phyloP scores from a whole-genome alignment of 2,888 invertebrate genomes.

The Cheilosia vernalis region DNA sequence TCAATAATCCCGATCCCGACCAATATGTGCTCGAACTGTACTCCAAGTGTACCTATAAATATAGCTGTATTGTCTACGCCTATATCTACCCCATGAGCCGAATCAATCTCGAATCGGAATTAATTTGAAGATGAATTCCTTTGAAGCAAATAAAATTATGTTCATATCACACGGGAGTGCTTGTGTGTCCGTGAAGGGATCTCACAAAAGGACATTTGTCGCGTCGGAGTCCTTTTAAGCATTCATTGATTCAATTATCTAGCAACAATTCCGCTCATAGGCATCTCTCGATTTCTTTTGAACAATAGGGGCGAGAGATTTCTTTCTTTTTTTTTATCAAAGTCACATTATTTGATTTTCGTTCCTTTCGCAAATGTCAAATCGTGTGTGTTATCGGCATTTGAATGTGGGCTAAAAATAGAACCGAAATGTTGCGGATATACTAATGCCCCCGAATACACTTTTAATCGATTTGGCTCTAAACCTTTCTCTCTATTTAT shows the following conservation, averaged over 20 bases:
- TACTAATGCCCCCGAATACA: not conserved
- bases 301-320: not conserved
- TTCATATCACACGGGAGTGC: conserved; percentile 12
- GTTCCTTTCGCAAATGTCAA: conserved; percentile 9
- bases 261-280: conserved; percentile 26
- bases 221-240: conserved; percentile 16
- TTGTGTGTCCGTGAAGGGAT: conserved; percentile 21
- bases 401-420: conserved; percentile 30
- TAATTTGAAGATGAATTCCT: conserved; percentile 39
- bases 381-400: conserved; percentile 19
- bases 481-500: conserved; percentile 41
- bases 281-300: not conserved
- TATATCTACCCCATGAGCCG: not conserved
- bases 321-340: not conserved
- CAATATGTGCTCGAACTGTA: conserved; percentile 4
- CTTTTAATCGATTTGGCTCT: conserved; percentile 39
- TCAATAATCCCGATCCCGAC: not conserved
- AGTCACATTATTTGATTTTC: conserved; percentile 2
- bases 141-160: conserved; percentile 40
- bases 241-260: conserved; percentile 60
- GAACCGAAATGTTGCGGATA: not conserved
- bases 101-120: conserved; percentile 35
- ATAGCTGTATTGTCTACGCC: not conserved
- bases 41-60: not conserved
- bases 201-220: conserved; percentile 30